Evolutionary conservation across 2,888 invertebrate species (phyloP), one percentile per base, ranked within the genome.

Genomic region (Octodonta nipae): DNA sequence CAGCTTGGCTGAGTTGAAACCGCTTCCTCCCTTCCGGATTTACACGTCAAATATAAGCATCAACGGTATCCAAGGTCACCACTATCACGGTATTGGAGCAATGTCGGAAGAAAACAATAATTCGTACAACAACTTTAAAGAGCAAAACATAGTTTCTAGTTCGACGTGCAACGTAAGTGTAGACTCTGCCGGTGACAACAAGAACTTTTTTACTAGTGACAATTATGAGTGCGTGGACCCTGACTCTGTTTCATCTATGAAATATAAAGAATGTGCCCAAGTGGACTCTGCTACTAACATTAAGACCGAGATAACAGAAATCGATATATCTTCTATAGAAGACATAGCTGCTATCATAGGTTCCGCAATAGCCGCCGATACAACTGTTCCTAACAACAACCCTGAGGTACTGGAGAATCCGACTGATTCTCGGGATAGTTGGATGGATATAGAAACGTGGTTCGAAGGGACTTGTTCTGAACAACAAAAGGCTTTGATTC

Each of bases 361-460:
- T 2, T 85, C 84, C 2, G 86, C 87, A 34, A 22, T 22, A 11
- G 86, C 88, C 47, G 87, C 85, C 2, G 87, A 86, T 51, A 85
- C 86, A 6, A 87, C 87, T 1, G 84, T 84, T 20, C 78, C 81
- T n/a, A 74, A 71, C 44, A 68, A 70, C 27, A 71, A 74, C 12
- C 71, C 73, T 12, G 67, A 71, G 38, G 65, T 64, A 15, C 62
- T 63, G 15, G 82, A 82, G 42, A 81, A 80, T 32, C 77, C 77
- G 1, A 65, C 71, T 53, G 78, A 75, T 30, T 82, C 83, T 1
- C 66, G 83, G 37, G 85, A 86, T 47, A 79, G 78, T 45, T 88
- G 87, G 87, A 82, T 85, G 71, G 86, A 87, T 54, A 68, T 87
- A 32, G 87, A 87, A 42, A 81, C 82, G 35, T 86, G 83, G 83